Percentiles rank a stretch among this genome's conserved stretches.
These are phyloP conservation scores for Albula glossodonta DNA, from an alignment of 2,113 vertebrate genomes.

Conservation along the genomic window DNA sequence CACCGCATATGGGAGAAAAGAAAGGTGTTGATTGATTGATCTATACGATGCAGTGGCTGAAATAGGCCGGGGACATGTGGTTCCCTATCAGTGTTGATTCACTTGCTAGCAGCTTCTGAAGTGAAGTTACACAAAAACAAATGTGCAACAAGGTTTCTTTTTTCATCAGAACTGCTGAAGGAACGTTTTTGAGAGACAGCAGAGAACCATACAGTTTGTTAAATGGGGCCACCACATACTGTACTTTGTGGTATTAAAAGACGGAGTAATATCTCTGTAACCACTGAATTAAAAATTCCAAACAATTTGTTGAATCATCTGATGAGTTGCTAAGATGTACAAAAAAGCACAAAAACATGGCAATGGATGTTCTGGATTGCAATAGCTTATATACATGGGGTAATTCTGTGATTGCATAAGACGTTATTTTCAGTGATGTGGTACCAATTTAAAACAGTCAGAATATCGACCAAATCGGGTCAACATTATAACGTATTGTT, in stretches of 20 bases:
- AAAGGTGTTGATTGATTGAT: conserved; percentile 8
- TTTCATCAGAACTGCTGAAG: background rate
- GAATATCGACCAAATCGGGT: no score
- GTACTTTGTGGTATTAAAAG: background rate
- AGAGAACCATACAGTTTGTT: background rate
- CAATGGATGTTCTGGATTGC: no score
- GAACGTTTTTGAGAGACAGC: background rate
- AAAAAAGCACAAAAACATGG: no score
- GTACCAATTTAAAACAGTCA: no score
- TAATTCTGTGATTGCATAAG: no score
- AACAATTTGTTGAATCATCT: no score
- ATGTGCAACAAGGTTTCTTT: background rate
- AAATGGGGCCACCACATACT: background rate
- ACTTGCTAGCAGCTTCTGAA: background rate
- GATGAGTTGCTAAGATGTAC: no score
- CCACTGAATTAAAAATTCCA: no score
- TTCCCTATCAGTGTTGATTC: background rate
- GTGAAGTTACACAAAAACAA: background rate
- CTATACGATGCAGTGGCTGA: background rate
- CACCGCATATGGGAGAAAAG: background rate
- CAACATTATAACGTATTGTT: no score
- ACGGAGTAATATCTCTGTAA: no score
- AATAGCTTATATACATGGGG: no score
- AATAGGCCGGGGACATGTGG: background rate
- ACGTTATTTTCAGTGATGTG: no score